Base-by-base conservation (phyloP, 2,888 invertebrate species). In the Augochlorella aurata region DNA sequence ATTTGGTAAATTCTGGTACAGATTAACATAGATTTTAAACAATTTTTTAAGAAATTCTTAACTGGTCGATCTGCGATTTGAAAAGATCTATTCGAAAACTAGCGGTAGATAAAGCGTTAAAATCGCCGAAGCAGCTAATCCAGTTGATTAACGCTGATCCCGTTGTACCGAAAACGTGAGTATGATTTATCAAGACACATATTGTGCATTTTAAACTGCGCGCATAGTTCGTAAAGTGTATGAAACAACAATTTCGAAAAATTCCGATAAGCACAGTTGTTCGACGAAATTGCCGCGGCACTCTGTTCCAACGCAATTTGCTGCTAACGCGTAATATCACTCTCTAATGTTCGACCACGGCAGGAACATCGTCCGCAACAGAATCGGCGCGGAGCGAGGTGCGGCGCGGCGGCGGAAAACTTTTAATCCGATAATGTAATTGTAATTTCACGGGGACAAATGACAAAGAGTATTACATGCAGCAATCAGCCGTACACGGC, bases 391-490 rank as follows among this genome's bases (percentile, higher is more conserved):
- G 47, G 12, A 8, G 5, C 47, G 47, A 2, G 12, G 47, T 29
- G 29, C 54, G 52, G 47, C 74, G 61, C 29, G 63, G 69, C 78
- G 73, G 49, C 54, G 72, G 76, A 83, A 86, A 80, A 80, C 76
- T 75, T 67, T 79, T 76, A 74, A 75, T 73, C 72, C 69, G 71
- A 71, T 79, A 82, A 85, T 77, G 81, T 87, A 82, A 88, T 88
- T 84, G 84, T 80, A 84, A 82, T 82, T 82, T 82, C 82, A 63
- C 74, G 78, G 83, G 69, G 87, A 89, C 86, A 88, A 89, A 92
- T 91, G 90, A 90, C 89, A 90, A 83, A 87, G 89, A 88, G 89
- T 90, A 91, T 90, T 91, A 91, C 90, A 88, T 84, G 85, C 85
- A 71, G 89, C 89, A 90, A 91, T 92, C 90, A 89, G 88, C 86